phyloP scores from a whole-genome alignment of 2,113 vertebrate genomes.

The Himantopus leucocephalus region DNA sequence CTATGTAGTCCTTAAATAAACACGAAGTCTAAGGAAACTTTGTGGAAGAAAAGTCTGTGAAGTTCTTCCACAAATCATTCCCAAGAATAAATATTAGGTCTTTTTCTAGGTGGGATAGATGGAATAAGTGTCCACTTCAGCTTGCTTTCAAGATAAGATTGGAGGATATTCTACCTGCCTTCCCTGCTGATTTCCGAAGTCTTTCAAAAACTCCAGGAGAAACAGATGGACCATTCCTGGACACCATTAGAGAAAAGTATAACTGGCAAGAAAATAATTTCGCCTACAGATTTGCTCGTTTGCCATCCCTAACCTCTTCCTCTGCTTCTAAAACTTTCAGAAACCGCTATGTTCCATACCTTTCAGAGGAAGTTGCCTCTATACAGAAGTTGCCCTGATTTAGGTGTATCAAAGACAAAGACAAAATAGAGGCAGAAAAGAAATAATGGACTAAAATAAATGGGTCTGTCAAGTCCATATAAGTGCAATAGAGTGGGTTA shows the following conservation, averaged over 20 bases:
- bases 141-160: not conserved
- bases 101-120: not conserved
- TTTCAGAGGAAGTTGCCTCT: not conserved
- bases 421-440: not conserved
- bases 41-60: not conserved
- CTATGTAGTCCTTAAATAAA: not conserved
- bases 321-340: not conserved
- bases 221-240: not conserved
- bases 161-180: not conserved
- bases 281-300: not conserved
- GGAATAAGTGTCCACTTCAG: not conserved
- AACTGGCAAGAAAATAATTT: not conserved
- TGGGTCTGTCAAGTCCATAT: not conserved
- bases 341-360: not conserved
- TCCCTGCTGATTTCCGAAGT: not conserved
- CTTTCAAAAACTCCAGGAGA: not conserved
- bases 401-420: not conserved
- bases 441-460: not conserved
- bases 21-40: not conserved
- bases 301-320: not conserved
- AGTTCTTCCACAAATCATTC: not conserved
- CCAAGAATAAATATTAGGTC: not conserved
- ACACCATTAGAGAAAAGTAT: not conserved
- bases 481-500: not conserved
- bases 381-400: not conserved